Conservation (phyloP, 2,113 vertebrate genomes). For the Tychaedon coryphoeus region DNA sequence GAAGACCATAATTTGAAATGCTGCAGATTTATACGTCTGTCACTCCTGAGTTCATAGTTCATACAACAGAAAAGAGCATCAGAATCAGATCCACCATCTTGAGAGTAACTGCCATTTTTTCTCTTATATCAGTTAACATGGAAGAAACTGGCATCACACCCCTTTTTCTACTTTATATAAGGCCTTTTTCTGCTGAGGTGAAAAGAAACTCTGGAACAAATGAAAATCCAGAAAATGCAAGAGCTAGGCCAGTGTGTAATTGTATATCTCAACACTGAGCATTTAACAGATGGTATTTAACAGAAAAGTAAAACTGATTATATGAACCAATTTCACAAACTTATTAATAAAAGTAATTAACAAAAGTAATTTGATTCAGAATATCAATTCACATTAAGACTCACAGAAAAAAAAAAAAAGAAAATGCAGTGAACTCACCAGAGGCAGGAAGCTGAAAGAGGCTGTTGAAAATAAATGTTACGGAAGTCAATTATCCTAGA, state of each 20-base stretch:
- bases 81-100: neutral
- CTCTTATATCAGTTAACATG: neutral
- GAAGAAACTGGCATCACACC: neutral
- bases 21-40: neutral
- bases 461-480: neutral
- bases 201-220: neutral
- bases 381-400: neutral
- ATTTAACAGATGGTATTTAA: neutral
- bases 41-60: neutral
- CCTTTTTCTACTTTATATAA: neutral
- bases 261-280: neutral
- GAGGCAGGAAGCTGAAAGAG: constrained; percentile 26
- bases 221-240: neutral
- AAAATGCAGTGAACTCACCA: constrained; percentile 31
- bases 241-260: neutral
- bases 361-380: neutral
- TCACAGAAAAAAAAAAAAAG: neutral
- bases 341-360: neutral
- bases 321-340: neutral
- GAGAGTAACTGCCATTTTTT: neutral
- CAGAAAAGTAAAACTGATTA: neutral
- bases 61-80: neutral
- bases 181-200: neutral
- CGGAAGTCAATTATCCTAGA: constrained; percentile 20
- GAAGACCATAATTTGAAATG: neutral